Evolutionary conservation across 2,113 vertebrate genomes (phyloP), one percentile per base, ranked within the genome.

Genomic region (Trichomycterus rosablanca): DNA sequence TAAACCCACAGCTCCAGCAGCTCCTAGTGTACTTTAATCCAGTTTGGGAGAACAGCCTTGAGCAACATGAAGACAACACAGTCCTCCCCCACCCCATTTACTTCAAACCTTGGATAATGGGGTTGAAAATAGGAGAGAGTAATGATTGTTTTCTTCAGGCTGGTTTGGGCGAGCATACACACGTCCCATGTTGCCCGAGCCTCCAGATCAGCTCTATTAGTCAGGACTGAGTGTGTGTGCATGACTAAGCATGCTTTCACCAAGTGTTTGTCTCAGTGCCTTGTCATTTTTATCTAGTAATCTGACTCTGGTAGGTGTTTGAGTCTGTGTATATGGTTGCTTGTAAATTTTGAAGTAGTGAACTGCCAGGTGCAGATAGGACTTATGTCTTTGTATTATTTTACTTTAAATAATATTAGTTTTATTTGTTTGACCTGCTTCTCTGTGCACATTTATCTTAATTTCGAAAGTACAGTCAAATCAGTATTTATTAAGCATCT

Each of bases 131-230:
- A 57, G 57, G 59, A 55, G 16, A 19, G 34, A 53, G 45, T 50
- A 28, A 34, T 72, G 66, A 26, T 69, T 80, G 56, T 15, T 37
- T 40, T 49, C 74, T 76, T 63, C 49, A 69, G 78, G 74, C 70
- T 73, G 51, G 69, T 59, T 63, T 66, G 68, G 68, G 71, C 83
- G 85, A 72, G 81, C 62, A 75, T 46, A 64, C 75, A 72, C 81
- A 76, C 2, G 77, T 40, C 67, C 23, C 59, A 50, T 67, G 35
- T 30, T 43, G 52, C 42, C 28, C 6, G 20, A 52, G 32, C 5
- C 22, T 48, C 48, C 34, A 46, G 55, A 68, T 56, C 19, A 28
- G 37, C 23, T 34, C 35, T 15, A 48, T 67, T 72, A 73, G 56
- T 65, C 66, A 66, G 45, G 23, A 46, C 20, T 64, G 23, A 58